Evolutionary conservation across 2,113 vertebrate genomes (phyloP).

Genomic region (Pluvianellus socialis): DNA sequence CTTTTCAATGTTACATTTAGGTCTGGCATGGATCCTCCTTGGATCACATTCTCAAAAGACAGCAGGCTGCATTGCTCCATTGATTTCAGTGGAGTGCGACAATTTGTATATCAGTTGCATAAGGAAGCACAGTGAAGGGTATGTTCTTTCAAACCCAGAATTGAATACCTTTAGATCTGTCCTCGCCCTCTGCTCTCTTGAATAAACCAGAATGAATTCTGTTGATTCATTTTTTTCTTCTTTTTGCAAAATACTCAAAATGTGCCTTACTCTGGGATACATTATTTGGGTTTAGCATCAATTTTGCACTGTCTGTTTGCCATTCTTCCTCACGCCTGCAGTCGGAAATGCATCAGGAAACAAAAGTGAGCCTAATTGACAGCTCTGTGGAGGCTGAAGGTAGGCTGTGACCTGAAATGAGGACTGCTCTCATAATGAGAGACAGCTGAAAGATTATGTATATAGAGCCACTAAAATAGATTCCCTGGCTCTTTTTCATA

Average conservation of each 20-base stretch:
- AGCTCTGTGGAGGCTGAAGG: conserved; percentile 22
- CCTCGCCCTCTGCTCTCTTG: not conserved
- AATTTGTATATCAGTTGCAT: not conserved
- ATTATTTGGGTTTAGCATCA: not conserved
- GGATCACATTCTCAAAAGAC: not conserved
- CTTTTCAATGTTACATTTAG: not conserved
- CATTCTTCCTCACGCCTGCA: not conserved
- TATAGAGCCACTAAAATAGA: conserved; percentile 45
- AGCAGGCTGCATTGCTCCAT: not conserved
- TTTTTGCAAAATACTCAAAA: not conserved
- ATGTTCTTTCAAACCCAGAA: conserved; percentile 6
- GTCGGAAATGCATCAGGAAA: conserved; percentile 6
- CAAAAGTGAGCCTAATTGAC: conserved; percentile 8
- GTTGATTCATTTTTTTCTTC: not conserved
- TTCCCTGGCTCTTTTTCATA: conserved; percentile 8
- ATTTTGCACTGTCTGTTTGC: not conserved
- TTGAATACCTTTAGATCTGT: not conserved
- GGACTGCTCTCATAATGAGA: conserved; percentile 5
- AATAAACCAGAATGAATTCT: not conserved
- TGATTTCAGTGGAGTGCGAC: not conserved
- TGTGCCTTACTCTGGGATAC: not conserved
- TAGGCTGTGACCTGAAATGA: conserved; percentile 33
- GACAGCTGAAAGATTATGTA: conserved; percentile 31
- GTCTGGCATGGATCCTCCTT: not conserved
- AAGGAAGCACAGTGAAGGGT: not conserved